phyloP scores from a whole-genome alignment of 2,113 vertebrate species.

The Choloepus hoffmanni region DNA sequence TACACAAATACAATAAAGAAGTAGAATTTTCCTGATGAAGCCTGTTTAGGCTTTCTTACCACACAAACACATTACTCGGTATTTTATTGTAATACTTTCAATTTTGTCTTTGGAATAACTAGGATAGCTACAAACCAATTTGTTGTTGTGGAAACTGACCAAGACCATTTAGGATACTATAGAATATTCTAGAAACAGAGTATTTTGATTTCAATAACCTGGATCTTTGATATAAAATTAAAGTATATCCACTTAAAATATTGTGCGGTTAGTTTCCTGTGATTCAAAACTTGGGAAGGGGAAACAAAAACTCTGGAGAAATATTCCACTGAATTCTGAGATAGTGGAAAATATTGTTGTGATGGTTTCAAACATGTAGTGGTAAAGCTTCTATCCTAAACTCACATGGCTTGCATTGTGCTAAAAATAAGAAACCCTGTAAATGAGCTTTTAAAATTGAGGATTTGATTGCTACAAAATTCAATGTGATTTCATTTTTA shows the following conservation, averaged over 20 bases:
- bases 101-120: neutral
- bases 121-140: neutral
- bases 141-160: neutral
- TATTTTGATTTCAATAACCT: neutral
- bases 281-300: neutral
- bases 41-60: neutral
- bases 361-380: neutral
- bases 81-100: conserved; percentile 13
- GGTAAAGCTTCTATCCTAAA: neutral
- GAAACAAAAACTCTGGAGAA: neutral
- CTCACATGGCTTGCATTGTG: neutral
- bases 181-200: neutral
- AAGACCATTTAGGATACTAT: neutral
- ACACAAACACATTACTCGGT: neutral
- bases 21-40: neutral
- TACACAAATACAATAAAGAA: neutral
- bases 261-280: neutral
- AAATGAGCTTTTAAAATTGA: neutral
- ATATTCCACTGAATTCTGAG: neutral
- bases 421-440: neutral
- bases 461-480: conserved; percentile 14
- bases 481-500: conserved; percentile 21
- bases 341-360: neutral
- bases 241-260: neutral
- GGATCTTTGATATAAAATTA: neutral